Base-by-base conservation (phyloP, 2,797 vertebrate genomes). In the Cottoperca gobio region DNA sequence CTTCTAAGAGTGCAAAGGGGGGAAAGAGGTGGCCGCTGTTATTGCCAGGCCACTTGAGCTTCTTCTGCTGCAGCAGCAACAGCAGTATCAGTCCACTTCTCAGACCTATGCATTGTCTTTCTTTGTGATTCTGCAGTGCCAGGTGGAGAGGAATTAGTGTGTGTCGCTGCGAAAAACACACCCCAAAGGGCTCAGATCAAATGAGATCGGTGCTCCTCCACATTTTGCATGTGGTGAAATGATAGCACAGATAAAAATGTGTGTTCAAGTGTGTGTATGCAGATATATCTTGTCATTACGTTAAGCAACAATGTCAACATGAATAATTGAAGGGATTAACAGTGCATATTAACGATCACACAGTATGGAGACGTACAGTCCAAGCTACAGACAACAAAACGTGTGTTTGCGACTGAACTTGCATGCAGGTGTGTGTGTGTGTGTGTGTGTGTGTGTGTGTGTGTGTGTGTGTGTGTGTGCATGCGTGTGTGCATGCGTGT, bases 251-350 rank as follows among this genome's bases (percentile, higher is more conserved):
- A 23, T 11, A 6, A n/a, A 52, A 48, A 24, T 48, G 31, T 49
- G 57, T 66, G 40, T 55, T 26, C 0, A 3, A 4, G 42, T 58
- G 57, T 31, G 21, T 52, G 21, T 50, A 39, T 26, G 50, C 72
- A 79, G 45, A 67, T 68, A 49, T 74, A 54, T 35, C 62, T 63
- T 70, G 67, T 81, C 24, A 8, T 76, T 49, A 48, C 55, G 66
- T 67, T 1, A 4, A 63, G 62, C 16, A 48, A 64, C 67, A 66
- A 17, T 69, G 76, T 82, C 62, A 65, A 59, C 54, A 37, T 84
- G 66, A 86, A 80, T 80, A 77, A 77, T 52, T 73, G 76, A 83
- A 68, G 54, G 55, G 66, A 76, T 83, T 75, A 76, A 24, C 24
- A 3, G 12, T 17, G 23, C 63, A 73, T 79, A 70, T 81, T 46